Evolutionary conservation across 2,888 invertebrate species (phyloP).

Genomic region (Neocrepidodera transversa): DNA sequence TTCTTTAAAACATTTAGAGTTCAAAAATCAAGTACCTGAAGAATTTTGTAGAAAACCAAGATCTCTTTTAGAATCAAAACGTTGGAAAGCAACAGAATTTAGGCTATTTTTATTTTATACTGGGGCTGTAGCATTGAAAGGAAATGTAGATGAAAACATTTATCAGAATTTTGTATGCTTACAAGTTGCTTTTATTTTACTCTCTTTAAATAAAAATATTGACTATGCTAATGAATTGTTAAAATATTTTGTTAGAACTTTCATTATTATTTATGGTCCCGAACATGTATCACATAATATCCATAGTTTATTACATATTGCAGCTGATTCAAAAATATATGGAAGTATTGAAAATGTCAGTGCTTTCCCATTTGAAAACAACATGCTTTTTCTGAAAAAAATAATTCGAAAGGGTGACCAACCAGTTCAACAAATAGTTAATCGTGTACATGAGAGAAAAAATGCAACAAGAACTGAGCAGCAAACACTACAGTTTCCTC

Average conservation of each 20-base stretch:
- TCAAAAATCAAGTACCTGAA: background rate
- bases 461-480: background rate
- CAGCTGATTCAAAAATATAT: background rate
- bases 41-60: background rate
- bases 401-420: background rate
- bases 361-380: conserved; percentile 10
- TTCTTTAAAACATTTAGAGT: background rate
- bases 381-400: background rate
- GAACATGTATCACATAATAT: conserved; percentile 1
- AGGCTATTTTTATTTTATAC: conserved; percentile 1
- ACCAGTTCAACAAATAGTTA: conserved; percentile 5
- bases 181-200: conserved; percentile 10
- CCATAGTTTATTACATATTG: background rate
- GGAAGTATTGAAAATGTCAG: background rate
- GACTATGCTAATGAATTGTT: conserved; percentile 1
- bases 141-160: conserved; percentile 12
- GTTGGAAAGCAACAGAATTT: background rate
- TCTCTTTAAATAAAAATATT: background rate
- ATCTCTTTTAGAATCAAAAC: background rate
- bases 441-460: background rate
- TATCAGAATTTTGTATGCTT: conserved; percentile 16
- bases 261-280: background rate
- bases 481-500: background rate
- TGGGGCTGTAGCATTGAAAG: conserved; percentile 3
- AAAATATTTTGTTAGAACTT: conserved; percentile 1